Evolutionary conservation across 1,140 invertebrate species (phyloP).

Genomic region (Araneus ventricosus): DNA sequence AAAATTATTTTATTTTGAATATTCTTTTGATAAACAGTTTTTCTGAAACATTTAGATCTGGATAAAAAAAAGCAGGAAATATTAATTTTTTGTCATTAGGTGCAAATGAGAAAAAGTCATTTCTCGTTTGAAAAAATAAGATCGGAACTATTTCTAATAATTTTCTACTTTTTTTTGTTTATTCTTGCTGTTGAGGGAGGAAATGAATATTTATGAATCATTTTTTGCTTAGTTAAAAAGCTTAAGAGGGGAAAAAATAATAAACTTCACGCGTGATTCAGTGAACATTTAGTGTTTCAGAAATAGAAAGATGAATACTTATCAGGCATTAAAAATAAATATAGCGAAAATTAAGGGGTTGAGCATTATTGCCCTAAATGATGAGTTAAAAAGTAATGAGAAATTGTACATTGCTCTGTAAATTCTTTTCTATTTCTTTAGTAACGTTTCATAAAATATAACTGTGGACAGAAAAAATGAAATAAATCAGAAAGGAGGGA

Average conservation of each 20-base stretch:
- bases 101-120: slow-evolving; percentile 34
- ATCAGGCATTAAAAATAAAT: neutral
- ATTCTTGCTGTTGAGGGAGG: neutral
- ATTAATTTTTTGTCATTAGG: neutral
- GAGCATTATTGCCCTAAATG: neutral
- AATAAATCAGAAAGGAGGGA: too few relatives aligned
- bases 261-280: too few relatives aligned
- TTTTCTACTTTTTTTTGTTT: neutral
- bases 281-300: neutral
- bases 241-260: neutral
- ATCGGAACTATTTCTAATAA: neutral
- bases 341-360: neutral
- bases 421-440: too few relatives aligned
- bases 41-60: neutral
- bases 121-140: neutral
- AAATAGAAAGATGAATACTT: neutral
- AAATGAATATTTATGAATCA: slow-evolving; percentile 13
- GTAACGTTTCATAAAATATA: too few relatives aligned
- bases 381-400: too few relatives aligned
- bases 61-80: neutral
- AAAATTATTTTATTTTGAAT: neutral
- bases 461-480: too few relatives aligned
- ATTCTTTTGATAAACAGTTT: neutral
- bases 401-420: too few relatives aligned
- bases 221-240: neutral